phyloP scores from a whole-genome alignment of 2,888 invertebrate genomes.

The Cloeon dipterum region DNA sequence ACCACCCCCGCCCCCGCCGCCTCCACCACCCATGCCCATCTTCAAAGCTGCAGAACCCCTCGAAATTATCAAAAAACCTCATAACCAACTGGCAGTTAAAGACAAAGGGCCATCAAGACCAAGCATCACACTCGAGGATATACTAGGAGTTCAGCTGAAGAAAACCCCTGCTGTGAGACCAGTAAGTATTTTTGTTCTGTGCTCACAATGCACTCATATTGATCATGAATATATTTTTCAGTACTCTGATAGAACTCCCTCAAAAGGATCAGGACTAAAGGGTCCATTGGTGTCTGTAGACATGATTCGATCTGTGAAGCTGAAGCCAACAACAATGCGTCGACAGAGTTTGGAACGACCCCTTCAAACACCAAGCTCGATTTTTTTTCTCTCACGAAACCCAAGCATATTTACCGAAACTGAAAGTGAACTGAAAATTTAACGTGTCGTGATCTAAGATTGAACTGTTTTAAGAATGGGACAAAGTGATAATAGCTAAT shows the following conservation, averaged over 20 bases:
- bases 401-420: too few species aligned
- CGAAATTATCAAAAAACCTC: not conserved
- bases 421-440: too few species aligned
- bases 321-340: slow-evolving; percentile 7
- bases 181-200: not conserved
- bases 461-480: too few species aligned
- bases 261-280: slow-evolving; percentile 5
- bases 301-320: slow-evolving; percentile 17
- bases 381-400: too few species aligned
- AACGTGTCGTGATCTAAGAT: too few species aligned
- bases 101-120: slow-evolving; percentile 10
- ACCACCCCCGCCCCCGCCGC: not conserved
- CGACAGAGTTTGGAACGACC: slow-evolving; percentile 2
- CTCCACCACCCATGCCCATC: not conserved
- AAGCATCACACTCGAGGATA: slow-evolving; percentile 17
- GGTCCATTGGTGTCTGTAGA: slow-evolving; percentile 16
- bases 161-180: slow-evolving; percentile 12
- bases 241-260: too few species aligned
- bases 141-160: slow-evolving; percentile 16
- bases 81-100: not conserved
- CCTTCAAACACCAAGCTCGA: not conserved
- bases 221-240: too few species aligned
- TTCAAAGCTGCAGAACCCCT: not conserved
- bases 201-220: too few species aligned
- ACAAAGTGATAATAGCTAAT: too few species aligned